Evolutionary conservation across 1,140 invertebrate species (phyloP).

Genomic region (Lepidurus apus): DNA sequence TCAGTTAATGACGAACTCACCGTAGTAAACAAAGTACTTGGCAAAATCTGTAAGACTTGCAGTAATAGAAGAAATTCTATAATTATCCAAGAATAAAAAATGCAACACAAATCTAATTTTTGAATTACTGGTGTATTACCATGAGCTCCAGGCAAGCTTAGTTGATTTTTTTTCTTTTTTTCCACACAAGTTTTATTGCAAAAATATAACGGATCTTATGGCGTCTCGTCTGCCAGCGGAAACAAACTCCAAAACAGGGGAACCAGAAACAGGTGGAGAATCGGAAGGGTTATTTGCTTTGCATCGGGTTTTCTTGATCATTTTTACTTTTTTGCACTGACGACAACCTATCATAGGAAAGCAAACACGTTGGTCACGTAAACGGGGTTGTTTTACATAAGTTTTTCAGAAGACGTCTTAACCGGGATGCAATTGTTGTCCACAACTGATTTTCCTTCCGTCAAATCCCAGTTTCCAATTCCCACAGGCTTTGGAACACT

Average conservation of each 20-base stretch:
- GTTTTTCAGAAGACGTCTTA: too few species aligned
- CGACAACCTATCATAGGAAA: too few species aligned
- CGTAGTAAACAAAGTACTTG: constrained; percentile 1
- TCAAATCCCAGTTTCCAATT: not conserved
- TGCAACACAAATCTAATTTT: not conserved
- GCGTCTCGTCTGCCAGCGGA: not conserved
- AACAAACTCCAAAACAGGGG: not conserved
- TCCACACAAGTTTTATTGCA: not conserved
- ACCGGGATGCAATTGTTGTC: too few species aligned
- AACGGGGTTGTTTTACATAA: too few species aligned
- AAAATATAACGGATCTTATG: not conserved
- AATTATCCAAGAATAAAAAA: not conserved
- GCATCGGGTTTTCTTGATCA: too few species aligned
- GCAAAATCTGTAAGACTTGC: not conserved
- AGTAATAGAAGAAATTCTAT: too few species aligned
- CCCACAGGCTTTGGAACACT: not conserved
- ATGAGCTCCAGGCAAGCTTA: constrained; percentile 8
- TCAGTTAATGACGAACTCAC: not conserved
- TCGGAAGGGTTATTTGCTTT: not conserved
- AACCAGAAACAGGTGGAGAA: not conserved
- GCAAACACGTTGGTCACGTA: too few species aligned
- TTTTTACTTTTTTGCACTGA: too few species aligned
- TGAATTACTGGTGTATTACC: not conserved
- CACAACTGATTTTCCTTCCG: too few species aligned
- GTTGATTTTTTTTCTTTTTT: constrained; percentile 6